Evolutionary conservation across 2,888 invertebrate species (phyloP), one percentile per base, ranked within the genome.

Genomic region (Halictus quadricinctus): DNA sequence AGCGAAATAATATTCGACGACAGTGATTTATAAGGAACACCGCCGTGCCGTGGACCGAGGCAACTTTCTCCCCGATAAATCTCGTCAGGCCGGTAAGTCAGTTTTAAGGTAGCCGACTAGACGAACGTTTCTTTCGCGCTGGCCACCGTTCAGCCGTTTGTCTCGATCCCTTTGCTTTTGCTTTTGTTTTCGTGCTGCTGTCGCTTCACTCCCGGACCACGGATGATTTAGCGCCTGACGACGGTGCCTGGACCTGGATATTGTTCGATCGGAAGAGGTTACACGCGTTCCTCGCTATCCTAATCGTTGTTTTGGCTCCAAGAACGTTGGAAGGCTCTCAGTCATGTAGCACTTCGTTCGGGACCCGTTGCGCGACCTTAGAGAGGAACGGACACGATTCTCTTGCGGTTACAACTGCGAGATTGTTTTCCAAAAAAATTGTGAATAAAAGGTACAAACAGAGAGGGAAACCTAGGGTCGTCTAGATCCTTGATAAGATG

Each of bases 1-100:
- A 87, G 85, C 72, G 86, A 83, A 88, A 90, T 89, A 87, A 89
- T 88, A 84, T 84, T 85, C 81, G 74, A 83, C 25, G 82, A 88
- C 86, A 83, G 77, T 84, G 80, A 90, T 84, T 75, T 81, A 84
- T 72, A 74, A 72, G 66, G 70, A 41, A 80, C 83, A 76, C 29
- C 73, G 75, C 6, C 25, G 69, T 36, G 2, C 36, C 36, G 73
- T 43, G 66, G n/a, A n/a, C 46, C 48, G 10, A 21, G 21, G 69
- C 75, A 41, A 85, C 75, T 73, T 79, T 79, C 78, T 25, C 70
- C 41, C 43, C 80, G 70, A 83, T 79, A 86, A 87, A 86, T 87
- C 82, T 81, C 66, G 43, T 0, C 41, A 25, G 46, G 10, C 43
- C n/a, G 79, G 84, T 84, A 79, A 84, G 84, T 84, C 43, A 21